phyloP scores from a whole-genome alignment of 2,113 vertebrate species.

The Talpa occidentalis region DNA sequence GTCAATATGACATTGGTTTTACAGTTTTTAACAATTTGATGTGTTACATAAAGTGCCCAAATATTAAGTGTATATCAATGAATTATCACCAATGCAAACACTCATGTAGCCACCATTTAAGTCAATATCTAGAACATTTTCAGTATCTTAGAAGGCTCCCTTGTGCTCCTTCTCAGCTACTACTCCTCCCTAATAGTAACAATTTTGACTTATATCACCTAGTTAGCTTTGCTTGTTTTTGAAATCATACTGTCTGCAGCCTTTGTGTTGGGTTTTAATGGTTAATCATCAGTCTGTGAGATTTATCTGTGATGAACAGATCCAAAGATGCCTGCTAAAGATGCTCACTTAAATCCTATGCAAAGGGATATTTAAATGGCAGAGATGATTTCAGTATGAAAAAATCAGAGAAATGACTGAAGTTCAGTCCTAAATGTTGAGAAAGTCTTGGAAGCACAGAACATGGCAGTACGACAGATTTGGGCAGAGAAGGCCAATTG shows the following conservation, averaged over 20 bases:
- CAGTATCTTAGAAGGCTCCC: neutral
- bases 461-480: neutral
- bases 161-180: neutral
- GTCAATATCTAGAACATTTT: slow-evolving; percentile 3
- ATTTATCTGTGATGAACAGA: neutral
- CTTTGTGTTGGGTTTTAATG: neutral
- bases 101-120: neutral
- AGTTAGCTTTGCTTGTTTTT: neutral
- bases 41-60: neutral
- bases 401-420: neutral
- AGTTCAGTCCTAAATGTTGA: neutral
- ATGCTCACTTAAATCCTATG: neutral
- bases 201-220: neutral
- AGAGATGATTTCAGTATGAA: neutral
- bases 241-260: neutral
- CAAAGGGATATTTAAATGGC: neutral
- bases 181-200: neutral
- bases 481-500: neutral
- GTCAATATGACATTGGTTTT: neutral
- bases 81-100: neutral
- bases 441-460: neutral
- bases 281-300: neutral
- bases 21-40: slow-evolving; percentile 21
- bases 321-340: neutral
- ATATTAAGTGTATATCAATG: neutral